phyloP scores from a whole-genome alignment of 2,113 vertebrate genomes.

The Collichthys lucidus region DNA sequence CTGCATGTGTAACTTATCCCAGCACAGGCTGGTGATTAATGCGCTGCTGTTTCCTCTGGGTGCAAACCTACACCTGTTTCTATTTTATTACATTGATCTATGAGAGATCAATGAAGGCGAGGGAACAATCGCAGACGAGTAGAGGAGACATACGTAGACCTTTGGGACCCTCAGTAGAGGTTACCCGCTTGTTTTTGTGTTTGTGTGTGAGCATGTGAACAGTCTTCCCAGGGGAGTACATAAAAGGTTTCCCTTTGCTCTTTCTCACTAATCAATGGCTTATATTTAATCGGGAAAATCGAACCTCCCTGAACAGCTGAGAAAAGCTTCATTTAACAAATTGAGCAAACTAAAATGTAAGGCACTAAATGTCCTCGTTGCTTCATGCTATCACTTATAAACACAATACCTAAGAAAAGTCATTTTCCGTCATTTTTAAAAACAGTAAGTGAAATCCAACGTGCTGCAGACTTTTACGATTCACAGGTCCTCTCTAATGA shows the following conservation, averaged over 20 bases:
- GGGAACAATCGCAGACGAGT: slow-evolving; percentile 58
- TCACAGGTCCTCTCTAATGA: slow-evolving; percentile 26
- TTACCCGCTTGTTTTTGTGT: slow-evolving; percentile 13
- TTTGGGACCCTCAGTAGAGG: slow-evolving; percentile 33
- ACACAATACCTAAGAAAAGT: too few species aligned
- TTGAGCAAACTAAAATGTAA: background rate
- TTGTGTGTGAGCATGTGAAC: background rate
- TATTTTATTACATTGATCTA: slow-evolving; percentile 67
- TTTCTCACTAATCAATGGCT: slow-evolving; percentile 54
- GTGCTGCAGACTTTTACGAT: background rate
- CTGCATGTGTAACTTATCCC: background rate
- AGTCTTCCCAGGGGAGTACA: slow-evolving; percentile 7
- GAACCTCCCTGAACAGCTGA: background rate
- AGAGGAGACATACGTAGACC: slow-evolving; percentile 44
- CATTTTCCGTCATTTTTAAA: background rate
- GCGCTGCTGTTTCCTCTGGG: slow-evolving; percentile 36
- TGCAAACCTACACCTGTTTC: slow-evolving; percentile 70
- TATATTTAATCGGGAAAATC: slow-evolving; percentile 17
- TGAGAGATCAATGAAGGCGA: slow-evolving; percentile 57
- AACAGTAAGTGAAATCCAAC: background rate
- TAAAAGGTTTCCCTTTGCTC: slow-evolving; percentile 18
- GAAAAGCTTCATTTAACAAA: background rate
- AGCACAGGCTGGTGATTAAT: slow-evolving; percentile 57
- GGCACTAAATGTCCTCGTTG: background rate
- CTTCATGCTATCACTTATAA: background rate